phyloP scores from a whole-genome alignment of 2,797 vertebrate species.

The Columba guinea region DNA sequence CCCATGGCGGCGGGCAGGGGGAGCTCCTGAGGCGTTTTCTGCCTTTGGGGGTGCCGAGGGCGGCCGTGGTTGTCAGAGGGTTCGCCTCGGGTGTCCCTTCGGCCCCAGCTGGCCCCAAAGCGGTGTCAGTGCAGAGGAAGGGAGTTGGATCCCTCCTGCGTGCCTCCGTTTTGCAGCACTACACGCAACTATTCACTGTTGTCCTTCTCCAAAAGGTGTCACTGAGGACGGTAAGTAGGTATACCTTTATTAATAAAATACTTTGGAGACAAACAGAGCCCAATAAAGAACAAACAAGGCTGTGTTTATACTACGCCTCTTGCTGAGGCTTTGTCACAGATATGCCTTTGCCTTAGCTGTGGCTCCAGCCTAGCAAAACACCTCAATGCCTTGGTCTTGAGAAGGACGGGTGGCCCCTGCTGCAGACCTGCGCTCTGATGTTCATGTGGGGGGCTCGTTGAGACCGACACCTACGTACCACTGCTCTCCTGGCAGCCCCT shows the following conservation, averaged over 20 bases:
- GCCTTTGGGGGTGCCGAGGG: not conserved
- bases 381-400: fast-evolving
- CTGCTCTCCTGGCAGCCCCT: not conserved
- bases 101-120: fast-evolving
- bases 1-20: no score
- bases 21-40: no score
- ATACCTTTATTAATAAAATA: not conserved
- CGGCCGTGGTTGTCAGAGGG: no score
- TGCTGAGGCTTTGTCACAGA: not conserved
- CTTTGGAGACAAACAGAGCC: not conserved
- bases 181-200: fast-evolving
- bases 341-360: not conserved
- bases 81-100: not conserved
- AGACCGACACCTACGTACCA: fast-evolving
- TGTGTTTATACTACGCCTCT: not conserved
- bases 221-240: not conserved
- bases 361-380: not conserved
- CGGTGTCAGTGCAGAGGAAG: not conserved
- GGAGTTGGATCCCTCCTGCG: fast-evolving
- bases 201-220: not conserved
- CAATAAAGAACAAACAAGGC: fast-evolving
- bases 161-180: not conserved
- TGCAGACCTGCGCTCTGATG: not conserved
- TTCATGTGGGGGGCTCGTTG: fast-evolving
- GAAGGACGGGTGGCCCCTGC: not conserved